Base-by-base conservation (phyloP, 2,797 vertebrate species). In the Natrix natrix region DNA sequence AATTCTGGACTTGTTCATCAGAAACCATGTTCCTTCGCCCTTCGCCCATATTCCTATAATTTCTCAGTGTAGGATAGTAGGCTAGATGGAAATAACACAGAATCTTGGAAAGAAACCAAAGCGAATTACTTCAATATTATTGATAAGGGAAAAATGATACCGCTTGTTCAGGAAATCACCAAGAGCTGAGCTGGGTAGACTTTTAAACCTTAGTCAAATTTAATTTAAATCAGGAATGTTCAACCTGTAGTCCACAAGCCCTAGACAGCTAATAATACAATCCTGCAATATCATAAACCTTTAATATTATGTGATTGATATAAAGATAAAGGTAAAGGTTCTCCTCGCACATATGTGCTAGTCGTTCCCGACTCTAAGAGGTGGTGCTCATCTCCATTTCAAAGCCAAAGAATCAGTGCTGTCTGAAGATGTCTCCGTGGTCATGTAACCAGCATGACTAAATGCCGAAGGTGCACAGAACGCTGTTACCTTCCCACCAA, bases 1-100 rank as follows among this genome's bases (percentile, higher is more conserved):
- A 63, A 94, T 94, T 93, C 32, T 91, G 92, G 93, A 93, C 37
- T 78, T 43, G 95, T 94, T 96, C 90, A 94, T 92, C 95, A 93
- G 95, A 94, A 95, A 92, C 93, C 90, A 87, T 86, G 90, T 92
- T 78, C 0, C 13, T 17, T 26, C 13, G 93, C 91, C 93, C 95
- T 94, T 94, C 32, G 22, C 11, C 78, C 91, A 95, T 96, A 94
- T 87, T 97, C 93, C 93, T 59, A 89, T 94, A 95, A 95, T 93
- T 95, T 94, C 95, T 24, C 93, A 90, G 83, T 63, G 48, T 94
- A 94, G 1, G 20, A 1, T 22, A 4, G 32, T 43, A 43, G 16
- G 32, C 37, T 78, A 78, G 7, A 43, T 8, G 37, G 37, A 78
- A 78, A 78, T 43, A 22, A 78, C 69, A 74, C 17, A 78, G 17